Evolutionary conservation across 1,140 invertebrate species (phyloP), one percentile per base, ranked within the genome.

Genomic region (Yoshiicerus persimilis): DNA sequence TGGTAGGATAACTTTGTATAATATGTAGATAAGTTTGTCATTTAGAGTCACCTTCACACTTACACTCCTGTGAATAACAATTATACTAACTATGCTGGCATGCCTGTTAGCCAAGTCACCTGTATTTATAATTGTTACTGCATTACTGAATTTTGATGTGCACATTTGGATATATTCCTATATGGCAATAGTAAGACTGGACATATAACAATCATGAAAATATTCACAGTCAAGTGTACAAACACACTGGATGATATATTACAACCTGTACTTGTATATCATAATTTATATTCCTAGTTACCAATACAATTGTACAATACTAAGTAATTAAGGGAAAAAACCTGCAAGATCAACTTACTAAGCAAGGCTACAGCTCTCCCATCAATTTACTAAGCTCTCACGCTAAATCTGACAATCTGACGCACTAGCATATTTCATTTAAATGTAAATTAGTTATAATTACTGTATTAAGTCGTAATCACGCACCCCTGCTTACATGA

Each of bases 401-500:
- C 64, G 23, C 64, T 70, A 56, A 56, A 56, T 56, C 20, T 56
- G 47, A 56, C 64, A 9, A n/a, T n/a, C n/a, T n/a, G 23, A 70
- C 64, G 27, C 64, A 70, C 64, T 8, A 16, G 4, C 25, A 30
- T 10, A 80, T 80, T 80, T 80, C 75, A 80, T 80, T 80, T 80
- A 80, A 80, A 80, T 80, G 75, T 34, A 80, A 80, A 80, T 80
- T 80, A 34, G 75, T 80, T 36, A 38, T 80, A 80, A 80, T 80
- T 80, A 38, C 34, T 80, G 32, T 23, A 80, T 80, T 34, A 56
- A 64, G 84, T 85, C 56, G 23, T 85, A 56, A 85, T 85, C 25
- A 64, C 39, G 84, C 34, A 56, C 41, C 25, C 34, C 8, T 47
- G 39, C 27, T 56, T 64, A 27, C 56, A 85, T 64, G 84, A 47